These are phyloP conservation scores for Euthynnus affinis DNA, from an alignment of 2,797 vertebrate genomes.

Conservation along the genomic window DNA sequence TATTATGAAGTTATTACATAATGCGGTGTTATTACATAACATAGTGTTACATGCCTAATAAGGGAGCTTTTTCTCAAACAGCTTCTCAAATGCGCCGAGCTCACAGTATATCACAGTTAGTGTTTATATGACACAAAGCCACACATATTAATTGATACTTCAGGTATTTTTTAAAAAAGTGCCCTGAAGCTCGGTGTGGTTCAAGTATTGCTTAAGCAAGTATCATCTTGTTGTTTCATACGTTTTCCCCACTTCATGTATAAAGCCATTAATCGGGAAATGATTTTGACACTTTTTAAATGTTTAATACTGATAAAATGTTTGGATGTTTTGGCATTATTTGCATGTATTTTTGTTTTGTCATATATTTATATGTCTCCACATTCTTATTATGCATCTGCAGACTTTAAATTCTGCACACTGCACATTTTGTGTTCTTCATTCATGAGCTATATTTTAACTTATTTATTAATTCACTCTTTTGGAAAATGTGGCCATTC, in stretches of 20 bases:
- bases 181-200: slow-evolving; percentile 13
- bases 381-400: not conserved
- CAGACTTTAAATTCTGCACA: slow-evolving; percentile 16
- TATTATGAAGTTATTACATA: too few relatives aligned
- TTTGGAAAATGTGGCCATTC: slow-evolving; percentile 11
- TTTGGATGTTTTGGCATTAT: slow-evolving; percentile 4
- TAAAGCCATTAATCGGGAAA: not conserved
- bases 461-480: slow-evolving; percentile 30
- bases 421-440: slow-evolving; percentile 7
- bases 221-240: slow-evolving; percentile 18
- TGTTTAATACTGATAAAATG: not conserved
- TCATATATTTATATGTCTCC: slow-evolving; percentile 34
- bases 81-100: slow-evolving; percentile 36
- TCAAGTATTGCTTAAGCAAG: slow-evolving; percentile 6
- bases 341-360: not conserved
- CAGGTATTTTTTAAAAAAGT: slow-evolving; percentile 32
- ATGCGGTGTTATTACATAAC: too few relatives aligned
- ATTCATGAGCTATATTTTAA: slow-evolving; percentile 29
- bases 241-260: slow-evolving; percentile 7
- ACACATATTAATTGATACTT: slow-evolving; percentile 59
- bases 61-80: slow-evolving; percentile 31
- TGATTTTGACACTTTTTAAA: too few relatives aligned
- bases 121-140: slow-evolving; percentile 46
- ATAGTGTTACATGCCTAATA: slow-evolving; percentile 20
- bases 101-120: slow-evolving; percentile 51